phyloP scores from a whole-genome alignment of 2,888 invertebrate species.

The Harmothoe impar region DNA sequence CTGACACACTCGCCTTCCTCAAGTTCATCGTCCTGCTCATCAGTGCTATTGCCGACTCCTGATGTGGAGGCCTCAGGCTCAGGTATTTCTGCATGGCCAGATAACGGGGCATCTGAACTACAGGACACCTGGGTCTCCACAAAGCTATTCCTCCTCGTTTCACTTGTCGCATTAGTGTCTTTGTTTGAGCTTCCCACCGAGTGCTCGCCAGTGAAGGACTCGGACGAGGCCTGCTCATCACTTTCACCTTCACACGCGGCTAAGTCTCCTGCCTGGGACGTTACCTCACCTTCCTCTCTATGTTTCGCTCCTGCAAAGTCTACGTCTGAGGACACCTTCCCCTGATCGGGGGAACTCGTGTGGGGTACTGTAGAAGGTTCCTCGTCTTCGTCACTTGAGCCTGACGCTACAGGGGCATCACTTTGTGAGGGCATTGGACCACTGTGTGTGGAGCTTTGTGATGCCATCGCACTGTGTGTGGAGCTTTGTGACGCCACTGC shows the following conservation, averaged over 20 bases:
- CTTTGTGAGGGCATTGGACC: constrained; percentile 40
- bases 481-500: neutral
- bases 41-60: neutral
- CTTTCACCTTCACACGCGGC: constrained; percentile 14
- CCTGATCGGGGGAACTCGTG: neutral
- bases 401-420: constrained; percentile 51
- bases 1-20: constrained; percentile 57
- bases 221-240: constrained; percentile 55
- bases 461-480: neutral
- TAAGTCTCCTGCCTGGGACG: constrained; percentile 25
- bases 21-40: constrained; percentile 34
- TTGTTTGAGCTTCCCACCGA: constrained; percentile 39
- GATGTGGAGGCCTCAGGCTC: constrained; percentile 38
- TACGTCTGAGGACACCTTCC: constrained; percentile 15
- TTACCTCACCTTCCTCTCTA: constrained; percentile 44
- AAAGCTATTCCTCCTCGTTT: constrained; percentile 15
- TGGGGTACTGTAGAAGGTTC: neutral
- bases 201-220: constrained; percentile 26
- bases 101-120: constrained; percentile 35
- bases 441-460: neutral
- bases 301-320: neutral
- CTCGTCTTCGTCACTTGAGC: neutral
- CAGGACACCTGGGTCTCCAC: constrained; percentile 55
- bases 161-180: constrained; percentile 8
- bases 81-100: neutral